phyloP scores from a whole-genome alignment of 2,888 invertebrate species.

The Listrodromus nycthemerus region DNA sequence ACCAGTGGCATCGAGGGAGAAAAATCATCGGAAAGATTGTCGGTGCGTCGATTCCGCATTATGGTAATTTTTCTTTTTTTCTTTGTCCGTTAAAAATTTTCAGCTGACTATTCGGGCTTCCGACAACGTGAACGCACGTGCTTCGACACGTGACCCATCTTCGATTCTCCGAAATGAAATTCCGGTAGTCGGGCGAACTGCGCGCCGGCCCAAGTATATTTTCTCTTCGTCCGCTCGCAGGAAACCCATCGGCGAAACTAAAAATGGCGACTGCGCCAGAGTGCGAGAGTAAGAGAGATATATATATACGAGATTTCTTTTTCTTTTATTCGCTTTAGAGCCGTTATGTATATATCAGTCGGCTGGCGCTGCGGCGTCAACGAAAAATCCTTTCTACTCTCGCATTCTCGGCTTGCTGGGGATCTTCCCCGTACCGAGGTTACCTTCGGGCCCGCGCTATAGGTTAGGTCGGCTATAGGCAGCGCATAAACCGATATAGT shows the following conservation, averaged over 20 bases:
- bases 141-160: not conserved
- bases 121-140: not conserved
- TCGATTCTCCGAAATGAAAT: not conserved
- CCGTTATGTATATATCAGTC: not conserved
- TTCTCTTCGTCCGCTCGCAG: constrained; percentile 4
- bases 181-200: constrained; percentile 1
- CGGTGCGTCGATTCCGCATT: not conserved
- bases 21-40: not conserved
- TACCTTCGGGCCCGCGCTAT: constrained; percentile 9
- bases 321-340: not conserved
- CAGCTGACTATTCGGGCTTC: not conserved
- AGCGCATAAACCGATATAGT: not conserved
- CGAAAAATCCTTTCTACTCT: constrained; percentile 34
- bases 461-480: not conserved
- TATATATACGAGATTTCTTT: constrained; percentile 7
- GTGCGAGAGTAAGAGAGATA: constrained; percentile 14
- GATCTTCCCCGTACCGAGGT: constrained; percentile 18
- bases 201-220: not conserved
- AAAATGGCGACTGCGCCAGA: constrained; percentile 53
- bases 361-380: not conserved
- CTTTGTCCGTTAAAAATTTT: not conserved
- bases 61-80: not conserved
- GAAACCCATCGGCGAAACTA: constrained; percentile 40
- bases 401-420: constrained; percentile 29
- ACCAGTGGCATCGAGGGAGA: not conserved